Percentiles rank a stretch among this genome's conserved stretches.
phyloP scores from a whole-genome alignment of 2,888 invertebrate species.

The Anagyrus pseudococci region DNA sequence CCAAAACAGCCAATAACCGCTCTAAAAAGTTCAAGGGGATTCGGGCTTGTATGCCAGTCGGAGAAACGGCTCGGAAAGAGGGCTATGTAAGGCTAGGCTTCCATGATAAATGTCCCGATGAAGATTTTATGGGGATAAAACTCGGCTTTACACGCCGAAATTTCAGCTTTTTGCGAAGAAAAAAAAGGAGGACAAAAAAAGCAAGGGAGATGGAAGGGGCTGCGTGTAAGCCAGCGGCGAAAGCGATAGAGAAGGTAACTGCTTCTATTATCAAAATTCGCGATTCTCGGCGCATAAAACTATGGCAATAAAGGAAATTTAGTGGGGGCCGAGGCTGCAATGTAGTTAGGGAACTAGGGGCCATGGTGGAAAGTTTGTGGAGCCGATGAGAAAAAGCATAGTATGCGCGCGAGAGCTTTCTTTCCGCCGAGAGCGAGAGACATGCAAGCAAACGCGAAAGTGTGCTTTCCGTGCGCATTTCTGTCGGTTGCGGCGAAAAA shows the following conservation, averaged over 20 bases:
- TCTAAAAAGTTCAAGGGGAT: slow-evolving; percentile 15
- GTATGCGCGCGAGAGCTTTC: not conserved
- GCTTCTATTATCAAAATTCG: slow-evolving; percentile 16
- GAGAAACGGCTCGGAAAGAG: slow-evolving; percentile 1
- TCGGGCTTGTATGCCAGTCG: too few species aligned
- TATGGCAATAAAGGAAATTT: slow-evolving; percentile 8
- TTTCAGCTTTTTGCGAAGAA: not conserved
- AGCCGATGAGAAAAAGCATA: slow-evolving; percentile 5
- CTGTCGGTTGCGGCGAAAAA: too few species aligned
- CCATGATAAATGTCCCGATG: slow-evolving; percentile 15
- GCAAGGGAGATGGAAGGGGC: too few species aligned
- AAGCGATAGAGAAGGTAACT: not conserved
- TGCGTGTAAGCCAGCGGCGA: not conserved
- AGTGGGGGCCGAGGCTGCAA: not conserved
- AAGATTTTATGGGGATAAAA: slow-evolving; percentile 23
- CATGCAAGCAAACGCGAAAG: too few species aligned
- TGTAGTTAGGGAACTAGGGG: too few species aligned
- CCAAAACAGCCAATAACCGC: not conserved
- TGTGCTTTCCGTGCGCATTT: too few species aligned
- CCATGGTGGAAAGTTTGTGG: not conserved
- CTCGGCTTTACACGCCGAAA: not conserved
- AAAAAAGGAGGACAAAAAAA: too few species aligned
- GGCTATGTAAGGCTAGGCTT: too few species aligned
- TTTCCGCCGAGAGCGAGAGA: too few species aligned
- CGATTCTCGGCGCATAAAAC: slow-evolving; percentile 11